These are phyloP conservation scores for Steinernema scapterisci DNA, from an alignment of 2,888 invertebrate genomes.

Conservation along the genomic window DNA sequence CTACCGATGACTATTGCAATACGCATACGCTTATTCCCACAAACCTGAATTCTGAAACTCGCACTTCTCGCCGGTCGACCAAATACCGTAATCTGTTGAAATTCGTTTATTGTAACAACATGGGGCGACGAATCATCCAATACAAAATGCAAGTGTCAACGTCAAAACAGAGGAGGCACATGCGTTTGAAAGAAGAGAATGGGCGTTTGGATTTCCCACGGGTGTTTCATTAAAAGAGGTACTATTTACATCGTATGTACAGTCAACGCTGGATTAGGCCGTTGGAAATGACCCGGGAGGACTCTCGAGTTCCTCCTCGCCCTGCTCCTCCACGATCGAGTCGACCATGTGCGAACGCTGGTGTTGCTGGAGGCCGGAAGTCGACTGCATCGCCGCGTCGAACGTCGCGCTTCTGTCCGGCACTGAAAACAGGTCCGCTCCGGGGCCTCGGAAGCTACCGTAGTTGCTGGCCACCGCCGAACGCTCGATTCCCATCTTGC, in stretches of 20 bases:
- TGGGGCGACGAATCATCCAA: neutral
- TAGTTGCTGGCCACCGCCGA: slow-evolving; percentile 37
- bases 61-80: no score
- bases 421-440: slow-evolving; percentile 37
- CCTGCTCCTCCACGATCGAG: slow-evolving; percentile 16
- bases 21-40: no score
- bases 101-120: neutral
- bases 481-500: slow-evolving; percentile 23
- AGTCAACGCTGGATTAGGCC: neutral
- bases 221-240: neutral
- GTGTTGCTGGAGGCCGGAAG: slow-evolving; percentile 1
- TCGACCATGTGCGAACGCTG: neutral
- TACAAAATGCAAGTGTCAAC: slow-evolving; percentile 30
- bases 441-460: slow-evolving; percentile 33
- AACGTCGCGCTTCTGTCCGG: slow-evolving; percentile 32
- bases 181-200: neutral
- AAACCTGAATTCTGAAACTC: no score
- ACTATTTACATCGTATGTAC: slow-evolving; percentile 23
- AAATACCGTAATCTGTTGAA: no score
- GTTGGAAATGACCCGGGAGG: neutral
- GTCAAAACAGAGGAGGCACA: slow-evolving; percentile 9
- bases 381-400: slow-evolving; percentile 23
- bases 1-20: no score
- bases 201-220: neutral
- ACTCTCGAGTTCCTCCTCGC: neutral